Evolutionary conservation across 2,113 vertebrate species (phyloP).

Genomic region (Neogobius melanostomus): DNA sequence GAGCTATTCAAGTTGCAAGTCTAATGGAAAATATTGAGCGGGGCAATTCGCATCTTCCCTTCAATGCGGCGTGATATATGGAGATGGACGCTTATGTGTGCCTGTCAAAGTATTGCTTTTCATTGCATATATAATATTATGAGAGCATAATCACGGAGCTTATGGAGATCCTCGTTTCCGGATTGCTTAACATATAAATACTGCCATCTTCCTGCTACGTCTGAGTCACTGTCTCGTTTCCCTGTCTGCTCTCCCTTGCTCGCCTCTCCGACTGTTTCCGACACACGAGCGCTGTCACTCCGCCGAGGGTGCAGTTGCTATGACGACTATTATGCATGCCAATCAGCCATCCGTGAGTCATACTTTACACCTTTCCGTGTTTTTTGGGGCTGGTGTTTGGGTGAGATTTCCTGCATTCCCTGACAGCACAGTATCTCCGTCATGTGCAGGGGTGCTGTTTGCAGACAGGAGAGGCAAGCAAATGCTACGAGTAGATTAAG

Average conservation of each 20-base stretch:
- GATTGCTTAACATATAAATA: conserved; percentile 21
- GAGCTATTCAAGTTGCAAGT: conserved; percentile 18
- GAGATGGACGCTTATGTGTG: conserved; percentile 32
- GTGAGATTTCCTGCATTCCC: neutral
- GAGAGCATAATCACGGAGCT: conserved; percentile 17
- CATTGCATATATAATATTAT: conserved; percentile 27
- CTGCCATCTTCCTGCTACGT: conserved; percentile 6
- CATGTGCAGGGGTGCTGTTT: too few species aligned
- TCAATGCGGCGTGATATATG: conserved; percentile 44
- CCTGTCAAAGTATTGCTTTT: conserved; percentile 42
- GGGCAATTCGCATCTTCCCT: conserved; percentile 42
- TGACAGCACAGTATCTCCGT: too few species aligned
- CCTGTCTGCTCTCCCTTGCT: conserved; percentile 17
- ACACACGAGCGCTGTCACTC: conserved; percentile 41
- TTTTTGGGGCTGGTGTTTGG: conserved; percentile 5
- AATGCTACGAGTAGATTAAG: too few species aligned
- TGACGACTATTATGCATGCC: conserved; percentile 53
- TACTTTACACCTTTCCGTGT: conserved; percentile 23
- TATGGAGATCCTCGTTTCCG: neutral
- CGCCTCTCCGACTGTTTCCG: conserved; percentile 32
- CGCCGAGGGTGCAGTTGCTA: conserved; percentile 58
- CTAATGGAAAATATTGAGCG: conserved; percentile 49
- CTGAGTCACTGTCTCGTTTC: conserved; percentile 41
- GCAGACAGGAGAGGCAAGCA: too few species aligned
- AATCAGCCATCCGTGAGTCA: conserved; percentile 57